These are phyloP conservation scores for Calliopum simillimum DNA, from an alignment of 2,888 invertebrate species.

Conservation along the genomic window DNA sequence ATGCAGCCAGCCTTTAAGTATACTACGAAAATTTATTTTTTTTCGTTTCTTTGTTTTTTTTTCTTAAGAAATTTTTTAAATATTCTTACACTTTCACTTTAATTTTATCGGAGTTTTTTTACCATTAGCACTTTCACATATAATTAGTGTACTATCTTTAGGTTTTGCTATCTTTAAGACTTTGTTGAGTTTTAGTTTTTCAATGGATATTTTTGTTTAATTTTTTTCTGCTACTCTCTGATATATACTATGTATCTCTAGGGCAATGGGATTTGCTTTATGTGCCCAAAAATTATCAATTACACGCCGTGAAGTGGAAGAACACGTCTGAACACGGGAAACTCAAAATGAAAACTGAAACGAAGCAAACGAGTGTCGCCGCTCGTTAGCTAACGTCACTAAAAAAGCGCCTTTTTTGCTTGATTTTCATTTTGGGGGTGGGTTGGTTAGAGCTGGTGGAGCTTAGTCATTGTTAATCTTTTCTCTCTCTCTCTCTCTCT, in stretches of 20 bases:
- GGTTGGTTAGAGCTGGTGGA: background rate
- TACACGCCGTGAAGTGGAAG: background rate
- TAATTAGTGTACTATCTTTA: background rate
- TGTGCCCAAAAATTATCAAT: too few species aligned
- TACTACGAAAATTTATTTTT: constrained; percentile 33
- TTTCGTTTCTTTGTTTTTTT: background rate
- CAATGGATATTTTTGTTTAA: background rate
- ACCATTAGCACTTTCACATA: background rate
- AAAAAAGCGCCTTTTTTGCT: background rate
- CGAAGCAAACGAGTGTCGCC: constrained; percentile 19
- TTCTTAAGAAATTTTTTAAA: background rate
- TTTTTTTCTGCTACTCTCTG: background rate
- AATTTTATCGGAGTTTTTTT: too few species aligned
- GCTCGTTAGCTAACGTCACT: constrained; percentile 20
- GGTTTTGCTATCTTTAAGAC: background rate
- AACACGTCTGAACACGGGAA: constrained; percentile 50
- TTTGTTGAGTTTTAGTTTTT: background rate
- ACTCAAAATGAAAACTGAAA: constrained; percentile 56
- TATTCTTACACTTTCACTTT: background rate
- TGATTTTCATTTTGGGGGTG: background rate
- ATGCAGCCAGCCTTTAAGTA: constrained; percentile 29
- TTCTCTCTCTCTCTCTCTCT: background rate
- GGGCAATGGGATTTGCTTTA: background rate
- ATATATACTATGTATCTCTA: constrained; percentile 6
- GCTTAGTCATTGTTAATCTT: background rate